These are phyloP conservation scores for Sepioteuthis lessoniana DNA, from an alignment of 2,888 invertebrate species.

Conservation along the genomic window DNA sequence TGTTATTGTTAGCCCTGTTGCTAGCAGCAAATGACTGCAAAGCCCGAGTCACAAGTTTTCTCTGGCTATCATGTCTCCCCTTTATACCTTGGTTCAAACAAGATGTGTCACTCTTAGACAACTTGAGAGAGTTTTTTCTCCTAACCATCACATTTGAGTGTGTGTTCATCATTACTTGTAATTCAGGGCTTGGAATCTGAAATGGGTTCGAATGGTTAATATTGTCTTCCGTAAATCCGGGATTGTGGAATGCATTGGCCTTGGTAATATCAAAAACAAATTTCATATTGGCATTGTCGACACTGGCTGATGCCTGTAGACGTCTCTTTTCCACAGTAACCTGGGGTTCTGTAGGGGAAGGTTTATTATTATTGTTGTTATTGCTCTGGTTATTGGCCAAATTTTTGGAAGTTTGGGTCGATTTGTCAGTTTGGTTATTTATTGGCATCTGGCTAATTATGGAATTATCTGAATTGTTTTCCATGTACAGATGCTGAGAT, in stretches of 20 bases:
- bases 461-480: not conserved
- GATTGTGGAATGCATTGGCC: not conserved
- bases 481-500: no score
- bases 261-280: conserved; percentile 24
- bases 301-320: not conserved
- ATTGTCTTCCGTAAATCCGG: not conserved
- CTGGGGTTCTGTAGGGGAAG: not conserved
- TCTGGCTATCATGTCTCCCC: not conserved
- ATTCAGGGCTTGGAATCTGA: conserved; percentile 42
- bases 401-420: not conserved
- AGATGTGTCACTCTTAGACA: not conserved
- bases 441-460: not conserved
- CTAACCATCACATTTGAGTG: conserved; percentile 26
- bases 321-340: not conserved
- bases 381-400: not conserved
- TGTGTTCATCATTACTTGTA: conserved; percentile 40
- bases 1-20: conserved; percentile 24
- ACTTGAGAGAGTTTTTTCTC: not conserved
- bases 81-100: not conserved
- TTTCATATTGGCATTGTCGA: not conserved
- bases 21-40: conserved; percentile 33
- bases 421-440: not conserved
- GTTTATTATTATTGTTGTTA: not conserved
- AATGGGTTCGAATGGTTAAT: not conserved
- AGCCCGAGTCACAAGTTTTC: not conserved